A percentile compares a stretch with the other conserved stretches of the same genome.
Evolutionary conservation across 2,888 invertebrate species (phyloP).

Genomic region (Syrista parreyssii): DNA sequence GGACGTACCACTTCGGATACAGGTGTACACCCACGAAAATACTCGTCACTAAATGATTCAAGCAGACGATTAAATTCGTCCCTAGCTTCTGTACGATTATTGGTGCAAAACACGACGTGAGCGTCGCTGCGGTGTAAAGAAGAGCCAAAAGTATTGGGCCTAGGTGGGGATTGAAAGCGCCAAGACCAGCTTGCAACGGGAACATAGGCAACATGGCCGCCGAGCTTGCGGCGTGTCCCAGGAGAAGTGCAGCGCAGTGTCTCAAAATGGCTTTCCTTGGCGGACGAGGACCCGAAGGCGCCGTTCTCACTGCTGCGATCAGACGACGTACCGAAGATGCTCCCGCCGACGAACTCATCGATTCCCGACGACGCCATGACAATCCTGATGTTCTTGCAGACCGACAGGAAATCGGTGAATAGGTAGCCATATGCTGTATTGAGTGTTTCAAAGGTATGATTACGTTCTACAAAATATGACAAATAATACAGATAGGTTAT

Average conservation of each 20-base stretch:
- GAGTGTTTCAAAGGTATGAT: neutral
- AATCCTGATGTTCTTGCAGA: constrained; percentile 61
- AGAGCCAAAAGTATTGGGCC: constrained; percentile 62
- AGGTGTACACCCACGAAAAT: constrained; percentile 58
- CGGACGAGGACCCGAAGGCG: constrained; percentile 57
- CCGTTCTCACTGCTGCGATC: constrained; percentile 68
- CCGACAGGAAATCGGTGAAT: constrained; percentile 72
- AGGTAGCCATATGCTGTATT: constrained; percentile 68
- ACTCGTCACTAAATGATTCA: constrained; percentile 53
- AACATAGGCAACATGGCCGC: constrained; percentile 74
- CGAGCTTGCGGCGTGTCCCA: constrained; percentile 73
- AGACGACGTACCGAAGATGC: constrained; percentile 78
- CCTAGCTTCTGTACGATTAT: constrained; percentile 69
- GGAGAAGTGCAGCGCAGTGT: constrained; percentile 64
- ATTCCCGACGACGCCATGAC: constrained; percentile 68
- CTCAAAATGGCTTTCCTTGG: constrained; percentile 56
- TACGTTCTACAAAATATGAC: neutral
- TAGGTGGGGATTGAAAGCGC: constrained; percentile 65
- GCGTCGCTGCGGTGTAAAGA: constrained; percentile 51
- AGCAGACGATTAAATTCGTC: constrained; percentile 65
- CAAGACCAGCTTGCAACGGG: constrained; percentile 69
- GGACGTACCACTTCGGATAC: constrained; percentile 58
- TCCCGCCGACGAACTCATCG: constrained; percentile 70
- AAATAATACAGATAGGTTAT: too few species aligned
- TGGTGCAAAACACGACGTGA: constrained; percentile 64